Evolutionary conservation across 2,888 invertebrate genomes (phyloP).

Genomic region (Limnephilus marmoratus): DNA sequence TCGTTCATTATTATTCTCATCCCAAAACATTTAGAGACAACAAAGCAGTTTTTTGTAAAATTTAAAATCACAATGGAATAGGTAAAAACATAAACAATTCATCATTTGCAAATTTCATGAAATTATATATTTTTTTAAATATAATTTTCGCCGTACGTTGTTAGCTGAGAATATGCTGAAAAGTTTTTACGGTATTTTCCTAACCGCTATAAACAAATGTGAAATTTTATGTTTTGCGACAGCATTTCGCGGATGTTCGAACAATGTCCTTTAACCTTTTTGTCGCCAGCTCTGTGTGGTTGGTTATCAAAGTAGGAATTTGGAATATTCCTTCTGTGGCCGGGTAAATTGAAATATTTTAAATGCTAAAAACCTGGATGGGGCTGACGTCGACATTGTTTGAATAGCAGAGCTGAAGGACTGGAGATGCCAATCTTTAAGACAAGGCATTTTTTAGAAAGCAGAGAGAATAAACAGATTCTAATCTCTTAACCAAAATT

Average conservation of each 20-base stretch:
- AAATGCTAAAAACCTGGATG: neutral
- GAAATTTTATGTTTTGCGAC: neutral
- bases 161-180: neutral
- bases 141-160: neutral
- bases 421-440: neutral
- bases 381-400: neutral
- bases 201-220: neutral
- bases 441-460: neutral
- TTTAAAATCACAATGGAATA: too few species aligned
- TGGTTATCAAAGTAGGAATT: neutral
- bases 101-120: too few species aligned
- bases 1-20: too few species aligned
- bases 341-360: neutral
- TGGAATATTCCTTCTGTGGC: neutral
- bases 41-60: too few species aligned
- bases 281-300: neutral
- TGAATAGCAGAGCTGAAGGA: neutral
- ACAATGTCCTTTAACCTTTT: neutral
- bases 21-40: too few species aligned
- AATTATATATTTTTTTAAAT: neutral
- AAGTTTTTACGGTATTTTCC: neutral
- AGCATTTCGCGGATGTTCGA: neutral
- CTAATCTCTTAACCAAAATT: neutral
- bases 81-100: too few species aligned
- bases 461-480: neutral